Evolutionary conservation across 2,888 invertebrate genomes (phyloP), one percentile per base, ranked within the genome.

Genomic region (Brassicogethes aeneus): DNA sequence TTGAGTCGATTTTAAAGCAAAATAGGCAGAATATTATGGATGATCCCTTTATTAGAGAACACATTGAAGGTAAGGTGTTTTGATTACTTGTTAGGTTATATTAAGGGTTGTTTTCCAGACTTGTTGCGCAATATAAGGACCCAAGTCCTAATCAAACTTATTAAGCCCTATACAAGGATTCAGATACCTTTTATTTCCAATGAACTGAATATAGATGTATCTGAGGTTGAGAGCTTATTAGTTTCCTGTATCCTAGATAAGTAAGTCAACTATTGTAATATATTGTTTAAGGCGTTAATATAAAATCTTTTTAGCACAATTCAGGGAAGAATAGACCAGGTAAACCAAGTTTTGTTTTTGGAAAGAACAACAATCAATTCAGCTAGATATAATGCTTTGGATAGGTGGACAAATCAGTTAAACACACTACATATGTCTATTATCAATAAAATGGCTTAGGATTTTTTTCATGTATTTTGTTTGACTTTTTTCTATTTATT

Each of bases 231-330:
- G 71, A 92, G 89, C 70, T 74, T 99, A 37, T 71, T 99, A 48
- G 96, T 99, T 34, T 95, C 96, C 15, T 96, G 97, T 69, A 99
- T 99, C 68, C 76, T 99, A 61, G 97, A 99, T 72, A 91, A 85
- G 90, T 92, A 70, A 77, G 82, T 37, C 36, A 23, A 5, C n/a
- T 37, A 15, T 37, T 10, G 30, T 5, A 12, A 37, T 36, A 42
- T 3, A 30, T 23, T n/a, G 15, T 17, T 23, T 23, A 23, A 5
- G 10, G 23, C 23, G 5, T 10, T 23, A 7, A 7, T 23, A 10
- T 23, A 23, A 23, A 23, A 7, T 51, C 30, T 44, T 66, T 62
- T 2, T 64, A 87, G 86, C 68, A 88, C 88, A 37, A 87, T 89
- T 59, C 82, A 83, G 62, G 89, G 89, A 0, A 80, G 88, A 61